phyloP scores from a whole-genome alignment of 2,888 invertebrate species.

The Sinhomidia bicolor region DNA sequence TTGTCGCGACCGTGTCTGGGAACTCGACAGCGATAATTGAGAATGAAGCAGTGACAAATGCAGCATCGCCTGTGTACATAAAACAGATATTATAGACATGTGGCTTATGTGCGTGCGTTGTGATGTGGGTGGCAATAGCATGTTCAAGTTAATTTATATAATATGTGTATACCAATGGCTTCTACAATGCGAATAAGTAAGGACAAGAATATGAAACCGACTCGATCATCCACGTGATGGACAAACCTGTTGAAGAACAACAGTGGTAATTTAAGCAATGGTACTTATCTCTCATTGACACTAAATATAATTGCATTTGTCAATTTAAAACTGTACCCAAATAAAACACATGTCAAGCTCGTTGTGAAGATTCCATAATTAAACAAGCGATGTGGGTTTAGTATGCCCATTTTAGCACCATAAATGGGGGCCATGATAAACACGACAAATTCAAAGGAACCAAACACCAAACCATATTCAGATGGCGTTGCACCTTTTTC shows the following conservation, averaged over 20 bases:
- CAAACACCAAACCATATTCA: slow-evolving; percentile 81
- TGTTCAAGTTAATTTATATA: not conserved
- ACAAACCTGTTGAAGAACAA: slow-evolving; percentile 71
- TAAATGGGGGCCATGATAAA: slow-evolving; percentile 81
- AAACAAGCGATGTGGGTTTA: slow-evolving; percentile 88
- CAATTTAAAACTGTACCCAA: slow-evolving; percentile 85
- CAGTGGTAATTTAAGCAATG: too few relatives aligned
- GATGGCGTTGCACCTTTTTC: slow-evolving; percentile 81
- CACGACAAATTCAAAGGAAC: slow-evolving; percentile 81
- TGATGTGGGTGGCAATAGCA: too few relatives aligned
- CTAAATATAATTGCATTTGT: too few relatives aligned
- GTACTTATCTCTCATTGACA: too few relatives aligned
- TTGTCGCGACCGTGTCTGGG: slow-evolving; percentile 83
- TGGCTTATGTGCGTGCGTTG: not conserved
- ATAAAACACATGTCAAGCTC: slow-evolving; percentile 91
- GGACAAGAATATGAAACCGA: slow-evolving; percentile 89
- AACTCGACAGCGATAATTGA: slow-evolving; percentile 83
- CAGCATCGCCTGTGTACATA: slow-evolving; percentile 62
- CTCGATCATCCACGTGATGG: slow-evolving; percentile 78
- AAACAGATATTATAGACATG: not conserved
- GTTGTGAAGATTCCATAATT: slow-evolving; percentile 92
- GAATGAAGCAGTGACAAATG: slow-evolving; percentile 82
- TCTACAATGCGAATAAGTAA: slow-evolving; percentile 91
- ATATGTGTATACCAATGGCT: slow-evolving; percentile 92
- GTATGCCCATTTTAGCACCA: slow-evolving; percentile 80